These are phyloP conservation scores for Beris morrisii DNA, from an alignment of 2,888 invertebrate species.

Conservation along the genomic window DNA sequence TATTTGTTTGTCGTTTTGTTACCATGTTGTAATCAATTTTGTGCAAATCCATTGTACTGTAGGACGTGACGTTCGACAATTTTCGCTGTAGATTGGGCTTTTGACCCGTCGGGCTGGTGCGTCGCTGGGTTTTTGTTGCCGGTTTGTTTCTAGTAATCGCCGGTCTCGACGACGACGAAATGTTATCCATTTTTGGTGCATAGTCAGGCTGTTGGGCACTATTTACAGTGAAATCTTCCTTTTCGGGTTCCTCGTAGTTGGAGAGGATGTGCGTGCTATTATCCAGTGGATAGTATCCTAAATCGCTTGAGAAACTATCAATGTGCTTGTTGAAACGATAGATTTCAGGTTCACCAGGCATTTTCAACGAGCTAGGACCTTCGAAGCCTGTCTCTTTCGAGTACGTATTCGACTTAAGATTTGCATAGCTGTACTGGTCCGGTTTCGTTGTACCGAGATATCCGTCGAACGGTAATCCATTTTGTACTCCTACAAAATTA, in stretches of 20 bases:
- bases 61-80: slow-evolving; percentile 51
- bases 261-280: slow-evolving; percentile 52
- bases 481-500: slow-evolving; percentile 18
- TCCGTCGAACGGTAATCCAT: slow-evolving; percentile 33
- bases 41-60: slow-evolving; percentile 55
- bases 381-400: slow-evolving; percentile 12
- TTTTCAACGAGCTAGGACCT: slow-evolving; percentile 51
- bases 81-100: slow-evolving; percentile 44
- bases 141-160: slow-evolving; percentile 28
- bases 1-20: slow-evolving; percentile 35
- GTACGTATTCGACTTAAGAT: slow-evolving; percentile 10
- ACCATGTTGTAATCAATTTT: slow-evolving; percentile 54
- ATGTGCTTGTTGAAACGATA: slow-evolving; percentile 45
- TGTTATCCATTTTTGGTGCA: slow-evolving; percentile 47
- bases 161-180: slow-evolving; percentile 28
- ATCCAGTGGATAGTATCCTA: slow-evolving; percentile 46
- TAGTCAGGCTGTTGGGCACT: slow-evolving; percentile 46
- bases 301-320: slow-evolving; percentile 45
- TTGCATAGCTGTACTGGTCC: slow-evolving; percentile 24
- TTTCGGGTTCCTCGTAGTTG: slow-evolving; percentile 54
- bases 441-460: slow-evolving; percentile 33
- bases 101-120: slow-evolving; percentile 15
- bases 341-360: slow-evolving; percentile 49
- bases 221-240: slow-evolving; percentile 56
- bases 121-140: slow-evolving; percentile 30